Evolutionary conservation across 2,113 vertebrate genomes (phyloP).

Genomic region (Tyrannus savana): DNA sequence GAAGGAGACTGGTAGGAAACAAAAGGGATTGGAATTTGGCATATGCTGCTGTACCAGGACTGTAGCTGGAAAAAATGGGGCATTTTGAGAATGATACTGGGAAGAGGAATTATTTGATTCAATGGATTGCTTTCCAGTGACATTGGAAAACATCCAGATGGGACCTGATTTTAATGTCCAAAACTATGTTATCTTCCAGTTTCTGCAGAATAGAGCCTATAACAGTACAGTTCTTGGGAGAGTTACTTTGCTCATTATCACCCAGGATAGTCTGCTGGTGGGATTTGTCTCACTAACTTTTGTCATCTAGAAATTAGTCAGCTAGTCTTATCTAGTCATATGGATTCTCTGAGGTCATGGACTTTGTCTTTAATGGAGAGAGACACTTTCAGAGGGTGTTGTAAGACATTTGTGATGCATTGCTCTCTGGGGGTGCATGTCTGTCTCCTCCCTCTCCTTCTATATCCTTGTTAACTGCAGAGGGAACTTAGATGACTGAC

Average conservation of each 20-base stretch:
- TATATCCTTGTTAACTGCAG: not conserved
- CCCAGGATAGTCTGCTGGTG: not conserved
- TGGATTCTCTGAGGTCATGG: slow-evolving; percentile 13
- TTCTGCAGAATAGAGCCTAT: not conserved
- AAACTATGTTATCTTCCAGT: not conserved
- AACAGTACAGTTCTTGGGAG: not conserved
- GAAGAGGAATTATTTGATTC: not conserved
- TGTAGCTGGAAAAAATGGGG: not conserved
- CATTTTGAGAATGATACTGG: not conserved
- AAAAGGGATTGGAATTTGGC: not conserved
- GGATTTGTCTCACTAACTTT: not conserved
- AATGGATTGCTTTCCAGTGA: not conserved
- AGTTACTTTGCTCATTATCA: not conserved
- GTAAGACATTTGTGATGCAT: slow-evolving; percentile 11
- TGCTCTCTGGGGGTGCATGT: not conserved
- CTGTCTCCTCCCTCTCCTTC: not conserved
- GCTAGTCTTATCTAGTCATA: not conserved
- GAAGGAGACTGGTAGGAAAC: not conserved
- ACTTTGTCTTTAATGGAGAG: not conserved
- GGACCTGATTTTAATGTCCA: not conserved
- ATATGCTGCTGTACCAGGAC: not conserved
- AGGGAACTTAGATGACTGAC: not conserved
- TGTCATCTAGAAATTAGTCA: not conserved
- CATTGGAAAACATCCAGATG: not conserved
- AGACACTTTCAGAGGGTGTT: not conserved